Evolutionary conservation across 1,140 invertebrate genomes (phyloP).

Genomic region (Drosophila micromelanica): DNA sequence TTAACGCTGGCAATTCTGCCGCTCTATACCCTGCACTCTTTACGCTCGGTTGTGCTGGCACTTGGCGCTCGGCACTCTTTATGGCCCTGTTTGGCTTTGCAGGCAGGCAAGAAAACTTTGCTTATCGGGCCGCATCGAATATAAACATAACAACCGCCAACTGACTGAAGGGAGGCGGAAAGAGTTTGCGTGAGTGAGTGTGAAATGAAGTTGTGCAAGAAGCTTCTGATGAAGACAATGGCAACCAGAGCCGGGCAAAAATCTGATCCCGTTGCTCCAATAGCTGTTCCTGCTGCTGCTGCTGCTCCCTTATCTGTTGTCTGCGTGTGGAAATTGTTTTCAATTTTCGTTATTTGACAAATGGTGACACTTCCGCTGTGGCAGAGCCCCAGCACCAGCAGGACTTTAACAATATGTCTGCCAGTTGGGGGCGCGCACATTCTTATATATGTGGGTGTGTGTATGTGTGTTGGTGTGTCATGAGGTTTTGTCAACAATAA

Average conservation of each 20-base stretch:
- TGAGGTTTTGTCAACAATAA: conserved; percentile 82
- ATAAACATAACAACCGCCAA: conserved; percentile 42
- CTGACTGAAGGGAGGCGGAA: background rate
- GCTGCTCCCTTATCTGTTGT: conserved; percentile 11
- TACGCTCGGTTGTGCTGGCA: no score
- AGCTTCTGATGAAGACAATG: conserved; percentile 58
- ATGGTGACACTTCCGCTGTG: conserved; percentile 84
- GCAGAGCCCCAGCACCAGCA: conserved; percentile 54
- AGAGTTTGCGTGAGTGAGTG: conserved; percentile 15
- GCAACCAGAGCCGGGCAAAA: conserved; percentile 34
- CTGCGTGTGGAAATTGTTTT: conserved; percentile 79
- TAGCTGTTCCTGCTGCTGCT: background rate
- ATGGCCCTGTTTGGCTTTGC: conserved; percentile 16
- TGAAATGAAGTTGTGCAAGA: conserved; percentile 57
- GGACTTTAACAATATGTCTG: conserved; percentile 76
- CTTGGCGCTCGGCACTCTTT: conserved; percentile 20
- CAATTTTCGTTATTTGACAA: conserved; percentile 84
- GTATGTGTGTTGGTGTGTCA: conserved; percentile 41
- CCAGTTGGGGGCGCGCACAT: conserved; percentile 29
- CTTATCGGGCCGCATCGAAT: conserved; percentile 56
- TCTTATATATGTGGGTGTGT: conserved; percentile 1
- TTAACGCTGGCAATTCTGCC: conserved; percentile 45
- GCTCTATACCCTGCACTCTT: no score
- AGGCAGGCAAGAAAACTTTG: conserved; percentile 44
- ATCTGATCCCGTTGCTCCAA: conserved; percentile 42